Evolutionary conservation across 2,888 invertebrate genomes (phyloP), one percentile per base, ranked within the genome.

Genomic region (Plemyria rubiginata): DNA sequence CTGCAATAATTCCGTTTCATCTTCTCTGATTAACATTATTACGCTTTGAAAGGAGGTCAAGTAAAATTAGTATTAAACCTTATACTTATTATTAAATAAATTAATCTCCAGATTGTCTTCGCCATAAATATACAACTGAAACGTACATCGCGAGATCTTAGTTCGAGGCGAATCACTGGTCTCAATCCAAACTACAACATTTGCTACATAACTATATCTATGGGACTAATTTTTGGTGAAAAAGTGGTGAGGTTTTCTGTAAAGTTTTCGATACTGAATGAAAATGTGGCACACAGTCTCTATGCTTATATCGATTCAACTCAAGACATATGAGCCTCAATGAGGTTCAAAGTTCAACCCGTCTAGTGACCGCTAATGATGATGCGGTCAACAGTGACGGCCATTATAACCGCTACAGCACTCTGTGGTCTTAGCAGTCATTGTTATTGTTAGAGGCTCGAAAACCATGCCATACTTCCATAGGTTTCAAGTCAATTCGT

Each of bases 381-480:
- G 28, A 60, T 54, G 52, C 40, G 62, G 66, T 59, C 60, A 66
- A 51, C 60, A 45, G 43, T 52, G 22, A 22, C 50, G 53, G 50
- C 60, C 54, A 29, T 29, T 71, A 70, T 69, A 68, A 43, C 65
- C 66, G 64, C 32, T 58, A 53, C 68, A 68, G 65, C 68, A 67
- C 62, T 64, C 56, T 48, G 58, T 62, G 54, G 70, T 74, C 29
- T 52, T 55, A 45, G 6, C 28, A 43, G 56, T 62, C 75, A 74
- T 72, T 74, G 78, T 81, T 80, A 83, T 80, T 82, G 81, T 81
- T 81, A 79, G 80, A 79, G 70, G 63, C n/a, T n/a, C n/a, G n/a
- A n/a, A 68, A 58, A 76, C 90, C 90, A 88, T 85, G 83, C 88
- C 89, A 90, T 79, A 73, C 32, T 80, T 82, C 29, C 15, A 28